Base-by-base conservation (phyloP, 2,797 vertebrate species). In the Coregonus suidteri region DNA sequence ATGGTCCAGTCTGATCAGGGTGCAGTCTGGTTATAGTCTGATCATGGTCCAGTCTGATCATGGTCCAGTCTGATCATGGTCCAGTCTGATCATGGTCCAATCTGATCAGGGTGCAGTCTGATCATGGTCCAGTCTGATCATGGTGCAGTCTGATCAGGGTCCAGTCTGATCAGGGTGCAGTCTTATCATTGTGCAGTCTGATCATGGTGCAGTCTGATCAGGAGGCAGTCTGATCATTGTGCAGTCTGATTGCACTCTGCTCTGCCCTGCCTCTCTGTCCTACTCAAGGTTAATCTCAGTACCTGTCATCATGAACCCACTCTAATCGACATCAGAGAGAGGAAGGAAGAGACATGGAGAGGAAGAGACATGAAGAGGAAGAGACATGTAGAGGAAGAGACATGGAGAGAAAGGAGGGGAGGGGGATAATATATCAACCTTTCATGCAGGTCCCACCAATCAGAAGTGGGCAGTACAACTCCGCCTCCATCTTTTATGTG, bases 231-330 rank as follows among this genome's bases (percentile, higher is more conserved):
- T 25, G 25, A 25, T 25, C 52, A 30, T 25, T 66, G 25, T 34
- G 64, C 18, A 34, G 64, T 66, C 11, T 30, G 25, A 31, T 31
- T 6, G 25, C 53, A 47, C 13, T 41, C 18, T 71, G 16, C 69
- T 18, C 18, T n/a, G 18, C 13, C 9, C 37, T 41, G 30, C 13
- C 67, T 69, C 67, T 69, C 66, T 75, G 47, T 77, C 64, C 1
- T 0, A 80, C 82, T 88, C 84, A 89, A 91, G 84, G 88, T 91
- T 91, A 87, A 89, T 90, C 74, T 79, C 78, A 88, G 89, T 88
- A 90, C 78, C 71, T 88, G 75, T 81, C 81, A 74, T 81, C 84
- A 85, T 82, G 65, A 81, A 76, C 71, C 18, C 47, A 75, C 56
- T 9, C 65, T 84, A 74, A 88, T 83, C 83, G 73, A 73, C 75